phyloP scores from a whole-genome alignment of 2,113 vertebrate species.

The Polyodon spathula region DNA sequence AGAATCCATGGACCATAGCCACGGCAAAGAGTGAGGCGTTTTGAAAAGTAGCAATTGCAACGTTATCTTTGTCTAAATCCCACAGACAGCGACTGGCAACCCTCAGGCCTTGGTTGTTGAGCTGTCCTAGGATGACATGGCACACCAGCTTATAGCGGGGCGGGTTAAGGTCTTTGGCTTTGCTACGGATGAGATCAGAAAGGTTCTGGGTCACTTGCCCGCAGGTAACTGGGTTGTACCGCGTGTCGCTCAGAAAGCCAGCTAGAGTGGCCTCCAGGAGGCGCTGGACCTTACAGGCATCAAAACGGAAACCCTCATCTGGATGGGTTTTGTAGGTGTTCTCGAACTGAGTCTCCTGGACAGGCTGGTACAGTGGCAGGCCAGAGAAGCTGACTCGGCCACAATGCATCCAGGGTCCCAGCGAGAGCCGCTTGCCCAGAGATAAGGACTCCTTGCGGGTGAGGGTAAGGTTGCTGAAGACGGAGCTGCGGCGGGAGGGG shows the following conservation, averaged over 20 bases:
- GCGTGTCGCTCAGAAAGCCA: neutral
- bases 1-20: conserved; percentile 53
- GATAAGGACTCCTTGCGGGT: conserved; percentile 21
- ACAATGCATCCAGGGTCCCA: conserved; percentile 42
- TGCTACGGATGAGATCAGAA: conserved; percentile 41
- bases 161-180: conserved; percentile 45
- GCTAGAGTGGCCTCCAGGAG: conserved; percentile 40
- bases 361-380: conserved; percentile 42
- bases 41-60: conserved; percentile 48
- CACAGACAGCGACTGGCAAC: conserved; percentile 57
- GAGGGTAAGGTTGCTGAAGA: conserved; percentile 21
- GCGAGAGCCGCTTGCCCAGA: conserved; percentile 37
- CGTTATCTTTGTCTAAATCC: conserved; percentile 41
- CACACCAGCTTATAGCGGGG: conserved; percentile 69
- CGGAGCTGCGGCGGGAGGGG: conserved; percentile 46
- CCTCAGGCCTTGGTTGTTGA: conserved; percentile 39
- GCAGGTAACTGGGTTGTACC: conserved; percentile 36
- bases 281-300: conserved; percentile 11
- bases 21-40: conserved; percentile 59
- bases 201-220: conserved; percentile 38
- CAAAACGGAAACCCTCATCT: conserved; percentile 40
- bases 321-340: conserved; percentile 51
- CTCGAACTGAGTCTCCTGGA: conserved; percentile 29
- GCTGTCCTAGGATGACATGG: conserved; percentile 54
- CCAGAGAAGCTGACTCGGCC: conserved; percentile 57